These are phyloP conservation scores for Procavia capensis DNA, from an alignment of 2,113 vertebrate species.

Conservation along the genomic window DNA sequence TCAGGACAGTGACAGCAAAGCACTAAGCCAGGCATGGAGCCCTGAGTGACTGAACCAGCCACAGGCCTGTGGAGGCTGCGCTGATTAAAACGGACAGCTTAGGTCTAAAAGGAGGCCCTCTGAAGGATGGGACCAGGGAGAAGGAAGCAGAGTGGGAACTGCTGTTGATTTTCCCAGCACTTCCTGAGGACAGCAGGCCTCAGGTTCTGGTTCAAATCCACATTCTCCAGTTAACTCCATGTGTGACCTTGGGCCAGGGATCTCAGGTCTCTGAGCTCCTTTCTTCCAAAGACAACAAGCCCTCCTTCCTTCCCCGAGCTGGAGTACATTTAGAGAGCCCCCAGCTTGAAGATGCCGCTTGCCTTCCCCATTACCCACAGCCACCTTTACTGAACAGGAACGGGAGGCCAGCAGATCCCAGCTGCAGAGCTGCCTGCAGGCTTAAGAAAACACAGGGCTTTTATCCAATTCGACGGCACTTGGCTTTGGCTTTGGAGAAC, in stretches of 20 bases:
- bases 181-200: conserved; percentile 45
- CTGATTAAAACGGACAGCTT: not conserved
- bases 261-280: not conserved
- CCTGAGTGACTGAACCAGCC: not conserved
- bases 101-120: not conserved
- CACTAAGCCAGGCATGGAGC: not conserved
- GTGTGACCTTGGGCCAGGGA: too few relatives aligned
- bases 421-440: not conserved
- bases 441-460: not conserved
- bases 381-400: not conserved
- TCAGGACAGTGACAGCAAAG: not conserved
- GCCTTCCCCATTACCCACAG: not conserved
- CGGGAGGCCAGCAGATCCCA: not conserved
- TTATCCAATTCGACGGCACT: too few relatives aligned
- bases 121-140: not conserved
- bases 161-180: not conserved
- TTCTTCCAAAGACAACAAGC: not conserved
- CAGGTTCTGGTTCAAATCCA: not conserved
- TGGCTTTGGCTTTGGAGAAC: not conserved
- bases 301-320: not conserved
- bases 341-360: not conserved
- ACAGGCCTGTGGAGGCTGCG: not conserved
- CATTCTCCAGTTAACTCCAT: not conserved
- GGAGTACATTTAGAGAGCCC: not conserved
- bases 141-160: not conserved